These are phyloP conservation scores for Barnardius zonarius DNA, from an alignment of 2,113 vertebrate species.

Conservation along the genomic window DNA sequence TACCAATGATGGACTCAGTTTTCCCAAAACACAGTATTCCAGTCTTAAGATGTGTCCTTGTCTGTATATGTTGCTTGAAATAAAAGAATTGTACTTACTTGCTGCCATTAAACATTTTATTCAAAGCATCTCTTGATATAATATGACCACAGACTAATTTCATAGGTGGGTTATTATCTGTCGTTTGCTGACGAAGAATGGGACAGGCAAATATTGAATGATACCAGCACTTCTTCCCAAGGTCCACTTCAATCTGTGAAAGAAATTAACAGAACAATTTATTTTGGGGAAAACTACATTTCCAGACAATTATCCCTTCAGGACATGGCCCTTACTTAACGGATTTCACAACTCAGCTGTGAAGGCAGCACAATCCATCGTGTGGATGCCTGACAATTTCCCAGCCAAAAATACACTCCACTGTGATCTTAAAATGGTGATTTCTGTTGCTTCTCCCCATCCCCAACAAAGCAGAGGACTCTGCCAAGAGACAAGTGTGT, in stretches of 20 bases:
- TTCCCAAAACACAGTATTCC: neutral
- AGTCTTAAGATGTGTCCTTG: neutral
- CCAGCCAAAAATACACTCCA: neutral
- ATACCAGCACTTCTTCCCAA: constrained; percentile 87
- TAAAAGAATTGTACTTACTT: constrained; percentile 76
- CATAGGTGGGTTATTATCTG: constrained; percentile 87
- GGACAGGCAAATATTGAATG: constrained; percentile 88
- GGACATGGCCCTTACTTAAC: neutral
- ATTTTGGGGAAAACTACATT: neutral
- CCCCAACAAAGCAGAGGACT: neutral
- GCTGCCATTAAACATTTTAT: constrained; percentile 90
- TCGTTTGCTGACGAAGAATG: constrained; percentile 87
- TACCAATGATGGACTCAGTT: neutral
- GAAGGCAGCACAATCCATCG: neutral
- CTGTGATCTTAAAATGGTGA: neutral
- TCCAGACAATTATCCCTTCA: neutral
- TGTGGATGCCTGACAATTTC: neutral
- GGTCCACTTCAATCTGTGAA: constrained; percentile 85
- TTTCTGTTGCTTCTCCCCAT: neutral
- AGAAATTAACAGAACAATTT: neutral
- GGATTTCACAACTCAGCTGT: neutral
- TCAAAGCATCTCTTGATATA: constrained; percentile 88
- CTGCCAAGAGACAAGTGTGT: neutral
- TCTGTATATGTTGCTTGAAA: neutral
- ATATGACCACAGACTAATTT: constrained; percentile 87